Percentiles rank a stretch among this genome's conserved stretches.
These are phyloP conservation scores for Ctenoplectra terminalis DNA, from an alignment of 1,140 invertebrate genomes.

Conservation along the genomic window DNA sequence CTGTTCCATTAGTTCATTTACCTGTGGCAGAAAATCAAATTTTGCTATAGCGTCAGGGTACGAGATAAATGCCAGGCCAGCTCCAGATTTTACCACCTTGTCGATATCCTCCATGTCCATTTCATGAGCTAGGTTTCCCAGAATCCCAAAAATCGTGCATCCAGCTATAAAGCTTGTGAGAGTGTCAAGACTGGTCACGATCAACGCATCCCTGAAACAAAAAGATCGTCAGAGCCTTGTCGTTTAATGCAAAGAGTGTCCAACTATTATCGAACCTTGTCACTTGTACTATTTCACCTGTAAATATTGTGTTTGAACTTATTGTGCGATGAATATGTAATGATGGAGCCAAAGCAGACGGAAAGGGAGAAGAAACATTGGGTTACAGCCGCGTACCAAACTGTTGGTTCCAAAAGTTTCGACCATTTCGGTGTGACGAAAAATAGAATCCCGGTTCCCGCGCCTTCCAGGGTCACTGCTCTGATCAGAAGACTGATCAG, in stretches of 20 bases:
- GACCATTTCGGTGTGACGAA: slow-evolving; percentile 89
- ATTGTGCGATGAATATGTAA: slow-evolving; percentile 94
- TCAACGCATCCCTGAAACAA: slow-evolving; percentile 86
- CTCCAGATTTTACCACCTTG: slow-evolving; percentile 85
- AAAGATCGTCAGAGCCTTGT: too few species aligned
- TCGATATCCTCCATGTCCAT: slow-evolving; percentile 82
- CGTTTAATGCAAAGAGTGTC: too few species aligned
- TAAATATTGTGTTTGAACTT: slow-evolving; percentile 90
- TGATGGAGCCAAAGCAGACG: slow-evolving; percentile 90
- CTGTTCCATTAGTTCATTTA: not conserved
- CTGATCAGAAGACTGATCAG: slow-evolving; percentile 86
- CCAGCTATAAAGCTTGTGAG: slow-evolving; percentile 93
- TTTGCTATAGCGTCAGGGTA: slow-evolving; percentile 87
- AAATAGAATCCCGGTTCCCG: slow-evolving; percentile 86
- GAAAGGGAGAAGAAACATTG: slow-evolving; percentile 94
- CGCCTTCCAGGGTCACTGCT: slow-evolving; percentile 85
- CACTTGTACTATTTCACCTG: slow-evolving; percentile 84
- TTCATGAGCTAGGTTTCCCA: slow-evolving; percentile 90
- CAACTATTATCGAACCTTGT: too few species aligned
- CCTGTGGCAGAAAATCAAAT: slow-evolving; percentile 84
- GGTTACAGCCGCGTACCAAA: slow-evolving; percentile 93
- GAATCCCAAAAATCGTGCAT: slow-evolving; percentile 93
- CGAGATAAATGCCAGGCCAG: slow-evolving; percentile 88
- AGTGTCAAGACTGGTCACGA: slow-evolving; percentile 90
- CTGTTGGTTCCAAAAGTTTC: slow-evolving; percentile 87